Conservation (phyloP, 2,113 vertebrate genomes). For the Stictonetta naevosa region DNA sequence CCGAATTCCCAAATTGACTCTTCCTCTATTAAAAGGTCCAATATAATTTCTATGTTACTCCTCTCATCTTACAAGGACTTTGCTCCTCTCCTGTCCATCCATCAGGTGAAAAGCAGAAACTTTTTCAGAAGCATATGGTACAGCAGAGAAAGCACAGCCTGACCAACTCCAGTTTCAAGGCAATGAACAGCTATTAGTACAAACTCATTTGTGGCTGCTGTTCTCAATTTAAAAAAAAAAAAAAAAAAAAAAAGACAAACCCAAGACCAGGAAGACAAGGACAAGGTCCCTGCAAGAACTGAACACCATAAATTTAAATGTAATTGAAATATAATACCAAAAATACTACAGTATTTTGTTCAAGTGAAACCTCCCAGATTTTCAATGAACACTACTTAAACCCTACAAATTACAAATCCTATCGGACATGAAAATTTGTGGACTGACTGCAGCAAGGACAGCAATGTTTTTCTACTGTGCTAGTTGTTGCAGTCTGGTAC, state of each 20-base stretch:
- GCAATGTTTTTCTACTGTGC: too few relatives aligned
- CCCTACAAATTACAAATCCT: neutral
- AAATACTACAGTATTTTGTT: accelerated
- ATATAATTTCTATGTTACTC: neutral
- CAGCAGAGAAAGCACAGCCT: too few relatives aligned
- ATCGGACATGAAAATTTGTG: accelerated
- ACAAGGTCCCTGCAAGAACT: neutral
- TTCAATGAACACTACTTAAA: accelerated
- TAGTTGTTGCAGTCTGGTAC: accelerated
- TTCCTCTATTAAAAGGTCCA: neutral
- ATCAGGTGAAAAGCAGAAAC: neutral
- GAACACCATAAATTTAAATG: accelerated
- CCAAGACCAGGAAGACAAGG: neutral
- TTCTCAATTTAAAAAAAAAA: neutral
- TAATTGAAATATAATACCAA: neutral
- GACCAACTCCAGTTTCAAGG: too few relatives aligned
- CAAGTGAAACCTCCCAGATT: neutral
- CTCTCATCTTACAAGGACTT: neutral
- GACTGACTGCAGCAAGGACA: accelerated
- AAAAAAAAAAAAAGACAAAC: neutral
- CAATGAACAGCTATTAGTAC: too few relatives aligned
- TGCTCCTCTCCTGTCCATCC: neutral
- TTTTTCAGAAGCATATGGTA: neutral
- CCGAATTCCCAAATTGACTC: neutral
- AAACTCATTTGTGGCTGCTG: too few relatives aligned